Conservation (phyloP, 2,797 vertebrate genomes). For the Novumbra hubbsi region DNA sequence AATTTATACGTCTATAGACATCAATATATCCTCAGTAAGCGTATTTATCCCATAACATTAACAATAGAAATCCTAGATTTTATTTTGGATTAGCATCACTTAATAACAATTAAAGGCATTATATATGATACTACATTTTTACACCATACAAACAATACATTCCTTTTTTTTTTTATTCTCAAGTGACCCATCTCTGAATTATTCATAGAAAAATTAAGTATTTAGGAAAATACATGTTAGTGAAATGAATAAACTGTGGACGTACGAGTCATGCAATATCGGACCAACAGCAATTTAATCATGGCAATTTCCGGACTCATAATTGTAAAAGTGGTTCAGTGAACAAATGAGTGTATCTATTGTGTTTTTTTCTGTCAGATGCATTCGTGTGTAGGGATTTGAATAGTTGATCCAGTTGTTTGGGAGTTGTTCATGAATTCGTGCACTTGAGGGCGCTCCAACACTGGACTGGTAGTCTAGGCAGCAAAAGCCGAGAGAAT, state of each 20-base stretch:
- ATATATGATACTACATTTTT: background rate
- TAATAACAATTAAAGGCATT: too few relatives aligned
- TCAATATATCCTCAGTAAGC: background rate
- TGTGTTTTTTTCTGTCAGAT: conserved; percentile 12
- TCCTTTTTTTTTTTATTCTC: background rate
- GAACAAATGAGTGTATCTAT: background rate
- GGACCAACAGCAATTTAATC: background rate
- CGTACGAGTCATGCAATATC: background rate
- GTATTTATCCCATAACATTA: background rate
- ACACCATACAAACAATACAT: background rate
- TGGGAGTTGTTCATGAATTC: background rate
- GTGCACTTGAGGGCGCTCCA: conserved; percentile 4
- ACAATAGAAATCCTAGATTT: background rate
- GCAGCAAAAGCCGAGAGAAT: background rate
- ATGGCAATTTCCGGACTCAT: background rate
- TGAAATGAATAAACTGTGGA: background rate
- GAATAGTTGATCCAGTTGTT: conserved; percentile 20
- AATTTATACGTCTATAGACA: background rate
- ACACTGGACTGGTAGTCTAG: background rate
- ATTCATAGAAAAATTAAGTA: background rate
- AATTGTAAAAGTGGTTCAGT: background rate
- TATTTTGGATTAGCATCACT: background rate
- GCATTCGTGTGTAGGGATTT: background rate
- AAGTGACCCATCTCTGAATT: background rate
- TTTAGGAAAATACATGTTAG: background rate